These are phyloP conservation scores for Collichthys lucidus DNA, from an alignment of 2,113 vertebrate species.

Conservation along the genomic window DNA sequence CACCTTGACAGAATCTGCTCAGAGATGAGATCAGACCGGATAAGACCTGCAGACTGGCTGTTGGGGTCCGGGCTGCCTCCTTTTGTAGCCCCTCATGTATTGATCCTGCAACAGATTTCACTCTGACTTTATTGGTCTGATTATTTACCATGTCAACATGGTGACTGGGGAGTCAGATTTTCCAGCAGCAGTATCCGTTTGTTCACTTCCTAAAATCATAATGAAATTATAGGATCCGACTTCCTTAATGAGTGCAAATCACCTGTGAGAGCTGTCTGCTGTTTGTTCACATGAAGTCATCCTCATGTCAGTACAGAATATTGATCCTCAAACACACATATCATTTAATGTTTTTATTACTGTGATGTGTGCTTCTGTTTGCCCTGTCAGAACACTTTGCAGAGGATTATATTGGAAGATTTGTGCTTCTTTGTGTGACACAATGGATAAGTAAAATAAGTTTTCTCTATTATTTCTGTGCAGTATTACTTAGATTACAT, in stretches of 20 bases:
- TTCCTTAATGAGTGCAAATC: slow-evolving; percentile 76
- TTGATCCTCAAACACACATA: slow-evolving; percentile 45
- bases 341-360: slow-evolving; percentile 31
- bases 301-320: slow-evolving; percentile 17
- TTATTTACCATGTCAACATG: slow-evolving; percentile 74
- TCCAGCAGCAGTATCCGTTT: slow-evolving; percentile 43
- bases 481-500: background rate
- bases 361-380: slow-evolving; percentile 28
- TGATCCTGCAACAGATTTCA: slow-evolving; percentile 15
- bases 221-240: slow-evolving; percentile 61
- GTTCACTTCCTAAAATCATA: slow-evolving; percentile 60
- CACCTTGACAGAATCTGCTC: slow-evolving; percentile 53
- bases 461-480: background rate
- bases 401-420: background rate
- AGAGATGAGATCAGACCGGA: slow-evolving; percentile 21
- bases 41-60: slow-evolving; percentile 39
- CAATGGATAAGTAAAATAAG: too few species aligned
- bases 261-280: slow-evolving; percentile 37
- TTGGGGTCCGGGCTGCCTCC: background rate
- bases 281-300: slow-evolving; percentile 51
- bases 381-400: background rate
- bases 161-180: slow-evolving; percentile 51
- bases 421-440: background rate
- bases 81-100: slow-evolving; percentile 66
- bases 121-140: slow-evolving; percentile 66